Base-by-base conservation (phyloP, 2,113 vertebrate genomes). In the Elephas maximus region DNA sequence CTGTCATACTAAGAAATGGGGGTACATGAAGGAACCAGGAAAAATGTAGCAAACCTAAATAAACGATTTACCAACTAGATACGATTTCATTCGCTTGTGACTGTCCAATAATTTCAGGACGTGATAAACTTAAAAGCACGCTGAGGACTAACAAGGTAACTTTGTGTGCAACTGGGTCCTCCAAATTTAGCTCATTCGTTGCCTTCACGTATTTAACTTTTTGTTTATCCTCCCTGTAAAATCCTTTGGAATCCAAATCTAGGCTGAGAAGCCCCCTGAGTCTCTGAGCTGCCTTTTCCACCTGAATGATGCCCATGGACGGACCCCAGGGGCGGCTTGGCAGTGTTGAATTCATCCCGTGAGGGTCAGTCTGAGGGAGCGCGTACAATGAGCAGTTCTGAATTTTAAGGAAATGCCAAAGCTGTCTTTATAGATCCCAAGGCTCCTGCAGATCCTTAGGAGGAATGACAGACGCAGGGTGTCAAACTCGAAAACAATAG, bases 401-500 rank as follows among this genome's bases (percentile, higher is more conserved):
- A 81, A 84, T 96, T 96, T 90, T 62, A 88, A 88, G 62, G 63
- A 94, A 81, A 88, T 78, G 48, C 45, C 71, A 85, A 78, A 88
- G 67, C 93, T 77, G 78, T 80, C 85, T 77, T 85, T 88, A 44
- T 71, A 33, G 17, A 74, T 69, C 81, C 48, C 48, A 28, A 51
- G 51, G 18, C 28, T 73, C 65, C 41, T 63, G 51, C 23, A 69
- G 73, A 76, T 62, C 71, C 44, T 93, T 77, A 90, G 67, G 95
- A 88, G 41, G 33, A 94, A 90, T 62, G 76, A 92, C 44, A 81
- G 84, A 71, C 45, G 41, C 28, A 45, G 60, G 57, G 12, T 76
- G 15, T 88, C 90, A 79, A 77, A 57, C 28, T 28, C 78, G 62
- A 37, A 83, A 94, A 79, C 48, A 53, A 62, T 0, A 69, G 41